Base-by-base conservation (phyloP, 2,888 invertebrate species). In the Aspidiotus rigidus region DNA sequence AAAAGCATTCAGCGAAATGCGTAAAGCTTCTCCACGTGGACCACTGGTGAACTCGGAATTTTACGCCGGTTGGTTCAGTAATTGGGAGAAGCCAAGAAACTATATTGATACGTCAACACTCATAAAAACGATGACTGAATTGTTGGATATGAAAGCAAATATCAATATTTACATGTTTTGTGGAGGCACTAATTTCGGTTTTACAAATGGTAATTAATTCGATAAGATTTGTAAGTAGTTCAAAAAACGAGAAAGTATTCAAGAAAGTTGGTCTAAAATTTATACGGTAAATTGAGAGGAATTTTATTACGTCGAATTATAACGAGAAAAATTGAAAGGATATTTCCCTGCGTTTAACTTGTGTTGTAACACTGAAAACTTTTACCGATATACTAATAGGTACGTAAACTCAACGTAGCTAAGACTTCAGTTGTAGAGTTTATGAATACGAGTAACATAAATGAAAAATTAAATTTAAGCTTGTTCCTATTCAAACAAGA, bases 161-260 rank as follows among this genome's bases (percentile, higher is more conserved):
- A 85, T 94, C 53, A 95, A 92, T 75, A 85, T 94, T 74, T 96
- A 94, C 77, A 91, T 95, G 89, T 93, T 93, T 79, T 87, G 86
- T 75, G 95, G 95, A 13, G 94, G 95, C 63, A 89, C 90, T 0
- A 93, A 90, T 76, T 90, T 87, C 76, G 90, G 85, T 69, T 92
- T 87, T 74, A 85, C 76, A 71, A 75, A 76, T 72, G 78, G 78
- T 72, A 70, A 72, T 53, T n/a, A n/a, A n/a, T n/a, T n/a, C n/a
- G n/a, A n/a, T n/a, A n/a, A n/a, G n/a, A n/a, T n/a, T n/a, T n/a
- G n/a, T n/a, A n/a, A n/a, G n/a, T n/a, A n/a, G n/a, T n/a, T n/a
- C n/a, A n/a, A n/a, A n/a, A n/a, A n/a, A n/a, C n/a, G n/a, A n/a
- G n/a, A n/a, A n/a, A n/a, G n/a, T n/a, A n/a, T n/a, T n/a, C n/a